Percentiles rank a stretch among this genome's conserved stretches.
These are phyloP conservation scores for Peromyscus aztecus DNA, from an alignment of 2,797 vertebrate genomes.

Conservation along the genomic window DNA sequence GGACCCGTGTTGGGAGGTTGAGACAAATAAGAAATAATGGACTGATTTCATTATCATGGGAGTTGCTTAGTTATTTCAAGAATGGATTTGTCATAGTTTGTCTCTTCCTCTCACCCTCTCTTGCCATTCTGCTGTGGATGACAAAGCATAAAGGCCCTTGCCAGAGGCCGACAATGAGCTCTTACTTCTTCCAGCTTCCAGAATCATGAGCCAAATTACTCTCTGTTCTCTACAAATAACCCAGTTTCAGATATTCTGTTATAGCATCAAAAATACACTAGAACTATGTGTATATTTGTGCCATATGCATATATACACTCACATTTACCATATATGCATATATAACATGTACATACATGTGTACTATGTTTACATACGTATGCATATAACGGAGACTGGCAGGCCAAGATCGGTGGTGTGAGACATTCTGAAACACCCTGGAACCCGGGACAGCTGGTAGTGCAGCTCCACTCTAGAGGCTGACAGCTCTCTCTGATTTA, in stretches of 20 bases:
- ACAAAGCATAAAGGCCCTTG: not conserved
- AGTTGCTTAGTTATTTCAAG: not conserved
- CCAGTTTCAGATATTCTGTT: not conserved
- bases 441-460: not conserved
- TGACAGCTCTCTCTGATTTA: not conserved
- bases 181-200: not conserved
- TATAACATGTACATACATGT: not conserved
- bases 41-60: not conserved
- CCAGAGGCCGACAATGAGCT: not conserved
- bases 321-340: not conserved
- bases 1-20: not conserved
- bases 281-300: no score
- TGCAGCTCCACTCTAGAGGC: not conserved
- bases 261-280: not conserved
- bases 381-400: not conserved
- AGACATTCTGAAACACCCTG: not conserved
- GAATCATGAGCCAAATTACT: not conserved
- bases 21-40: not conserved
- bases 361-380: not conserved
- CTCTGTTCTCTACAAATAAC: not conserved
- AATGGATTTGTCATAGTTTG: not conserved
- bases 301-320: not conserved
- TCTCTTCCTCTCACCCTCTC: not conserved
- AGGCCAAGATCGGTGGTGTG: not conserved
- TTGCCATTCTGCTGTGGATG: not conserved